Conservation (phyloP, 2,888 invertebrate genomes). For the Steinernema hermaphroditum region DNA sequence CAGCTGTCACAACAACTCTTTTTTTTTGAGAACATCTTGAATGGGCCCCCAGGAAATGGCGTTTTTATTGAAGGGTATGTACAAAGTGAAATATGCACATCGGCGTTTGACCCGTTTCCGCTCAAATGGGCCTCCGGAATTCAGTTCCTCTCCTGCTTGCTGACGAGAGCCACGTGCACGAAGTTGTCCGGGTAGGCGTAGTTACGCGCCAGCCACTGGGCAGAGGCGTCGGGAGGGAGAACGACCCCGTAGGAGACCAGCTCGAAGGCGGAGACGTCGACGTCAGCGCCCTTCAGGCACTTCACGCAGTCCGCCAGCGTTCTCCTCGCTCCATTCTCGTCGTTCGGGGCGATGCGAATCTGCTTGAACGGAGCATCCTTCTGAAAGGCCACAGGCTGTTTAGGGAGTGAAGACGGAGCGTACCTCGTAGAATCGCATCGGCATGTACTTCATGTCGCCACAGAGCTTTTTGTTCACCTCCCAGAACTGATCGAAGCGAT, state of each 20-base stretch:
- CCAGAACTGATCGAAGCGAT: slow-evolving; percentile 99
- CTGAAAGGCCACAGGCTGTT: slow-evolving; percentile 34
- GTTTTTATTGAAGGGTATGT: too few species aligned
- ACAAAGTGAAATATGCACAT: too few species aligned
- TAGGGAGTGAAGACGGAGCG: too few species aligned
- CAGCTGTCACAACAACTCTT: slow-evolving; percentile 5
- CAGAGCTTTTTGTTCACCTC: slow-evolving; percentile 93
- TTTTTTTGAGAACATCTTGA: too few species aligned
- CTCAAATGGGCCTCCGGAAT: too few species aligned
- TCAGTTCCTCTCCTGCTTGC: background rate
- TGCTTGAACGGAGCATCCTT: slow-evolving; percentile 69
- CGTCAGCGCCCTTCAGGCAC: slow-evolving; percentile 7
- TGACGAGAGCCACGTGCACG: slow-evolving; percentile 73
- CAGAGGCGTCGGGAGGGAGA: slow-evolving; percentile 83
- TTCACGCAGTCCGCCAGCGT: background rate
- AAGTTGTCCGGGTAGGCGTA: slow-evolving; percentile 98
- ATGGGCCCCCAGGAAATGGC: too few species aligned
- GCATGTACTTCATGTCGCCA: slow-evolving; percentile 81
- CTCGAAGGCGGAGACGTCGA: slow-evolving; percentile 27
- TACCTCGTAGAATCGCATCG: slow-evolving; percentile 73
- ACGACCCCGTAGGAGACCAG: slow-evolving; percentile 84
- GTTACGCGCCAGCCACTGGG: slow-evolving; percentile 96
- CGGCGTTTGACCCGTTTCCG: too few species aligned
- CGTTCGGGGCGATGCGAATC: slow-evolving; percentile 36
- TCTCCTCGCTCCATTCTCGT: slow-evolving; percentile 33